A percentile compares a stretch with the other conserved stretches of the same genome.
Conservation (phyloP, 2,113 vertebrate species). For the Sylvietta virens region DNA sequence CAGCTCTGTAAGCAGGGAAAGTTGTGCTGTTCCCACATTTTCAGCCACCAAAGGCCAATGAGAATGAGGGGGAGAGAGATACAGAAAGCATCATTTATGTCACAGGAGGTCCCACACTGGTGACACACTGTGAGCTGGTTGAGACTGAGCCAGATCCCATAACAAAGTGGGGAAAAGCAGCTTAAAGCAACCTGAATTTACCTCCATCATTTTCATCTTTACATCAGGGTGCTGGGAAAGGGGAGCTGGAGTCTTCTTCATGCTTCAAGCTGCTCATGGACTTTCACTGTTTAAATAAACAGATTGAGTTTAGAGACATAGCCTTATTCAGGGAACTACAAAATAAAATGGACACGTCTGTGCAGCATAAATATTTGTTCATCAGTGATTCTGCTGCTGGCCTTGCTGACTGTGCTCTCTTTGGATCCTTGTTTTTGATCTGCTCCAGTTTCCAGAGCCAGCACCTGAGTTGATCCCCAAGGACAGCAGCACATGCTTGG, state of each 20-base stretch:
- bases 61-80: not conserved
- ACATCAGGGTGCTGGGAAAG: not conserved
- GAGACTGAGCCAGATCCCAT: not conserved
- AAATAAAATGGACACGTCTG: not conserved
- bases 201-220: not conserved
- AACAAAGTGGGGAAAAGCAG: not conserved
- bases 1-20: not conserved
- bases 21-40: not conserved
- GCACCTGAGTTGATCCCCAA: not conserved
- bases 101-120: not conserved
- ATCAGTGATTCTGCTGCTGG: not conserved
- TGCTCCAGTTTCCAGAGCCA: constrained; percentile 1
- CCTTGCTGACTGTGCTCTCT: constrained; percentile 15
- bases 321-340: not conserved
- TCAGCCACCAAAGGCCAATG: not conserved
- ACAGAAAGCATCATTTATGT: not conserved
- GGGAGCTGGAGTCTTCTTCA: not conserved
- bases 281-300: not conserved
- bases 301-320: not conserved
- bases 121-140: not conserved
- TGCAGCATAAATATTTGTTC: not conserved
- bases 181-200: not conserved
- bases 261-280: not conserved
- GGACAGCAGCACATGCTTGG: constrained; percentile 13
- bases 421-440: not conserved